These are phyloP conservation scores for Mus pahari DNA, from an alignment of 2,113 vertebrate genomes.

Conservation along the genomic window DNA sequence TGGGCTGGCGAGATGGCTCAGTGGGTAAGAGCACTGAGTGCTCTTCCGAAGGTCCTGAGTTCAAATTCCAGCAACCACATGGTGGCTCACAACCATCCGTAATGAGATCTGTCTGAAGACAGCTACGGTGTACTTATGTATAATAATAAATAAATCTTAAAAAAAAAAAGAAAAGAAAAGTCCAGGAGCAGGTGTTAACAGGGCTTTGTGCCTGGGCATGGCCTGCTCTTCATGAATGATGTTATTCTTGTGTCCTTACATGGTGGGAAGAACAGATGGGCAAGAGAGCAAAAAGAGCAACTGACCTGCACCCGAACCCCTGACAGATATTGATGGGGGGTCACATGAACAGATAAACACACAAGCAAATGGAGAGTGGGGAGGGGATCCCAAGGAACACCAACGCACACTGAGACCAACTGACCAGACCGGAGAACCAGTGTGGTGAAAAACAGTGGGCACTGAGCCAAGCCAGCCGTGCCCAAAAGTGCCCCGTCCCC, in stretches of 20 bases:
- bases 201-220: not conserved
- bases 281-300: not conserved
- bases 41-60: too few species aligned
- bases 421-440: not conserved
- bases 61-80: too few species aligned
- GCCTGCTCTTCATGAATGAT: not conserved
- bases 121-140: too few species aligned
- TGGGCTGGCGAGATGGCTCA: too few species aligned
- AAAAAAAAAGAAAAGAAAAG: too few species aligned
- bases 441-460: fast-evolving
- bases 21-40: too few species aligned
- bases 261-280: not conserved
- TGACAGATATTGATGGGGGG: not conserved
- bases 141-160: too few species aligned
- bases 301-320: not conserved
- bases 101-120: too few species aligned
- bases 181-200: not conserved
- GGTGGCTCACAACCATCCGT: too few species aligned
- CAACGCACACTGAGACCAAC: not conserved
- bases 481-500: not conserved
- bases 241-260: not conserved
- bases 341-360: not conserved
- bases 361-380: not conserved
- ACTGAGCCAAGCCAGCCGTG: not conserved
- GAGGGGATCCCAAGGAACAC: not conserved